These are phyloP conservation scores for Cossypha dichroa DNA, from an alignment of 2,797 vertebrate genomes.

Conservation along the genomic window DNA sequence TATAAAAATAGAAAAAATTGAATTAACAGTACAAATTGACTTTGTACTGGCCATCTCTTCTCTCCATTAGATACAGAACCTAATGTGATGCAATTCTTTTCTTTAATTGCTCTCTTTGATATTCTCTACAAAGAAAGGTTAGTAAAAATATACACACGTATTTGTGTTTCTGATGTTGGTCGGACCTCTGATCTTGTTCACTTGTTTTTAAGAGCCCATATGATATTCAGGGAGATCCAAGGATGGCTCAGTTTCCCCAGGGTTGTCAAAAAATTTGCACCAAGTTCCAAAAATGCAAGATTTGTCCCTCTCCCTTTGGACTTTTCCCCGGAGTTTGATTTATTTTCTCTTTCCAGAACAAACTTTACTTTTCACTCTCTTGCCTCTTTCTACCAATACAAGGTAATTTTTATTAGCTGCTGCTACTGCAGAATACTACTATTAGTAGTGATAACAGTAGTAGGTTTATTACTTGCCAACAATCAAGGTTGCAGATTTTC, in stretches of 20 bases:
- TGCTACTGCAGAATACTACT: background rate
- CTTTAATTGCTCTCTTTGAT: background rate
- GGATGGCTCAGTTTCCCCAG: background rate
- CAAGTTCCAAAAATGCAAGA: background rate
- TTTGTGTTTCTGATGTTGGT: background rate
- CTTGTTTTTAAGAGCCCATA: background rate
- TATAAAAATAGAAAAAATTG: background rate
- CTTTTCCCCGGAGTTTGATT: background rate
- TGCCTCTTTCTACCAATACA: background rate
- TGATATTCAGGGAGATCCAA: background rate
- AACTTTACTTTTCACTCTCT: background rate
- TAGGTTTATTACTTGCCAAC: background rate
- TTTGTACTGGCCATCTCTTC: background rate
- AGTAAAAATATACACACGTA: background rate
- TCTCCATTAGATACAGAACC: background rate
- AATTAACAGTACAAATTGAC: background rate
- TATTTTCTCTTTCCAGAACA: background rate
- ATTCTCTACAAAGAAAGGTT: background rate
- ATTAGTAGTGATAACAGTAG: background rate
- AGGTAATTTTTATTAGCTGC: background rate
- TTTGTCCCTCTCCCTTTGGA: background rate
- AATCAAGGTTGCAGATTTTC: background rate
- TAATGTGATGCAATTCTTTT: background rate
- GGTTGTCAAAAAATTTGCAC: rapidly evolving
- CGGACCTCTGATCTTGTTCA: background rate